Conservation (phyloP, 2,797 vertebrate genomes). For the Gobio occitaniae region DNA sequence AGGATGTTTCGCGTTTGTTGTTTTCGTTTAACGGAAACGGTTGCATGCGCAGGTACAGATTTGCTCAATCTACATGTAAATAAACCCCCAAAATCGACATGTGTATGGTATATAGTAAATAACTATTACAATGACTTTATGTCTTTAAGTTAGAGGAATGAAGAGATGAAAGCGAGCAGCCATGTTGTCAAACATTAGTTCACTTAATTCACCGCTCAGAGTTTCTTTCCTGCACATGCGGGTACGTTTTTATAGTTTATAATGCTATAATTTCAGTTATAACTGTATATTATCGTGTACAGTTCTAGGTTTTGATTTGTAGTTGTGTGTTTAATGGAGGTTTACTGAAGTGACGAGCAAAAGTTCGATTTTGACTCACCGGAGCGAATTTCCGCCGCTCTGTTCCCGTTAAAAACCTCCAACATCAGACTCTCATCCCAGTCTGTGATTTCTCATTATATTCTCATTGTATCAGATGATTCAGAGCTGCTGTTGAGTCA, state of each 20-base stretch:
- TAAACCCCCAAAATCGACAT: background rate
- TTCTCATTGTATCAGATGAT: slow-evolving; percentile 4
- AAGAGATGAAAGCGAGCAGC: slow-evolving; percentile 45
- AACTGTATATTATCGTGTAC: background rate
- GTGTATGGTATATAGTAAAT: background rate
- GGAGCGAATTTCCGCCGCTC: slow-evolving; percentile 44
- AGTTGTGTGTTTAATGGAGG: slow-evolving; percentile 4
- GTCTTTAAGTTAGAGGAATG: background rate
- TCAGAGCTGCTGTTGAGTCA: background rate
- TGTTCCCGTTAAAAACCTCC: slow-evolving; percentile 16
- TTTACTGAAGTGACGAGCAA: background rate
- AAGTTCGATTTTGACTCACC: slow-evolving; percentile 54
- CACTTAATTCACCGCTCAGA: slow-evolving; percentile 4
- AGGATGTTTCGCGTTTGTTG: slow-evolving; percentile 24
- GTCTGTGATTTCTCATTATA: background rate
- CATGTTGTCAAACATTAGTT: slow-evolving; percentile 51
- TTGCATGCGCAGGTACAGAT: background rate
- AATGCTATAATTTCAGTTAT: background rate
- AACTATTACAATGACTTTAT: background rate
- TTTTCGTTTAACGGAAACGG: slow-evolving; percentile 10
- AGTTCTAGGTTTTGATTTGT: background rate
- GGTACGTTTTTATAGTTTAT: background rate
- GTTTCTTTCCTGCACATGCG: background rate
- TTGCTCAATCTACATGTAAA: background rate
- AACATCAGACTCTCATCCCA: slow-evolving; percentile 18